Evolutionary conservation across 2,888 invertebrate species (phyloP).

Genomic region (Drosophila tanythrix): DNA sequence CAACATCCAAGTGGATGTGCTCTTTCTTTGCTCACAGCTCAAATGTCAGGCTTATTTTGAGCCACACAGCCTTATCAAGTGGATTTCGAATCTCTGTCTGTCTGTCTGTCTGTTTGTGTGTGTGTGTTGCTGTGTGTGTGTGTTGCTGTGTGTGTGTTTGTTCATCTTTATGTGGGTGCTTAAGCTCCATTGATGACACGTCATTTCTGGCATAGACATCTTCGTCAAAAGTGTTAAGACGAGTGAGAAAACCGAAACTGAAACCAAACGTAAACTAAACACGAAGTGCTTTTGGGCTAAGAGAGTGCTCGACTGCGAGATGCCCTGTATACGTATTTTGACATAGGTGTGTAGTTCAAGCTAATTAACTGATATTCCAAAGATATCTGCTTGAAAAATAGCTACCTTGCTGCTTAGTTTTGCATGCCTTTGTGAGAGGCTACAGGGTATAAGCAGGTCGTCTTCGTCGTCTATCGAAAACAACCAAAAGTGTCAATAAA

Average conservation of each 20-base stretch:
- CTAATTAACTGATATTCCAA: not conserved
- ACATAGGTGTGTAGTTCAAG: not conserved
- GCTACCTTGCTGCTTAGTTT: not conserved
- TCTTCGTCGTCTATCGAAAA: slow-evolving; percentile 36
- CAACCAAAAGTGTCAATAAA: slow-evolving; percentile 69
- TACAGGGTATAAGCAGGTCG: slow-evolving; percentile 61
- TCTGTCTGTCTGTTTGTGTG: slow-evolving; percentile 27
- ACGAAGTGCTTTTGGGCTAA: not conserved
- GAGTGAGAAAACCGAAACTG: slow-evolving; percentile 63
- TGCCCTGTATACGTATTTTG: not conserved
- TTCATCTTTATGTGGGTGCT: slow-evolving; percentile 71
- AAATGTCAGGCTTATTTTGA: slow-evolving; percentile 78
- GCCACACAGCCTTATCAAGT: slow-evolving; percentile 63
- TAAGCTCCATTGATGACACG: slow-evolving; percentile 78
- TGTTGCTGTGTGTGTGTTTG: slow-evolving; percentile 21
- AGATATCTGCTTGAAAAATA: not conserved
- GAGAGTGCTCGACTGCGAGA: not conserved
- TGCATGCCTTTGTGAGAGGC: rapidly evolving
- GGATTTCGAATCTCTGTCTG: slow-evolving; percentile 45
- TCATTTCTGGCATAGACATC: slow-evolving; percentile 76
- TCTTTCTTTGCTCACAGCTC: slow-evolving; percentile 46
- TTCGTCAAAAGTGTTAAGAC: slow-evolving; percentile 78
- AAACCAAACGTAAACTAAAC: slow-evolving; percentile 24
- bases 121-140: slow-evolving; percentile 21
- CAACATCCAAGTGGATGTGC: slow-evolving; percentile 27